Conservation (phyloP, 2,113 vertebrate species). For the Hemichromis elongatus region DNA sequence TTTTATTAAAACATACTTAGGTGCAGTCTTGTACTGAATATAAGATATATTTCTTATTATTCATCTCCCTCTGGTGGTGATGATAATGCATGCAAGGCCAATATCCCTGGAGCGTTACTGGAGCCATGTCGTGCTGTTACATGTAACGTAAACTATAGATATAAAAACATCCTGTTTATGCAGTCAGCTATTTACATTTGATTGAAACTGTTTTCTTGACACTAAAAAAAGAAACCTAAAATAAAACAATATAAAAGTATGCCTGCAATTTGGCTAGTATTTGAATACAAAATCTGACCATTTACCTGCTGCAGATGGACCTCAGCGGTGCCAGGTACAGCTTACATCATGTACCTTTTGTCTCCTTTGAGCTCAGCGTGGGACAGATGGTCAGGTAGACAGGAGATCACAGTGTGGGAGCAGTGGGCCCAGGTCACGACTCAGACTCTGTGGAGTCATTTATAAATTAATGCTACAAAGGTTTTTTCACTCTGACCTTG, state of each 20-base stretch:
- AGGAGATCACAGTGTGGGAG: neutral
- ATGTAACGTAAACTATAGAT: rapidly evolving
- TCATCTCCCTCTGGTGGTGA: conserved; percentile 16
- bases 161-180: neutral
- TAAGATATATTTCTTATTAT: neutral
- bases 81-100: neutral
- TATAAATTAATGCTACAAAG: neutral
- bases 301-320: conserved; percentile 1
- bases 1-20: neutral
- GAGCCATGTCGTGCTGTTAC: neutral
- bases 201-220: neutral
- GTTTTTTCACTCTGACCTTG: neutral
- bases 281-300: neutral
- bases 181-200: neutral
- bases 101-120: neutral
- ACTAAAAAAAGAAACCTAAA: neutral
- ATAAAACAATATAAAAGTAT: neutral
- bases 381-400: conserved; percentile 29
- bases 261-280: neutral
- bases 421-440: conserved; percentile 1
- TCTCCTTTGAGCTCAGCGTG: conserved; percentile 15
- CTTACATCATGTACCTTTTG: conserved; percentile 15
- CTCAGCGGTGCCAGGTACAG: neutral
- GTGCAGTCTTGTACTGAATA: neutral
- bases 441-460: neutral